Evolutionary conservation across 1,140 invertebrate genomes (phyloP).

Genomic region (Lasioglossum albipes): DNA sequence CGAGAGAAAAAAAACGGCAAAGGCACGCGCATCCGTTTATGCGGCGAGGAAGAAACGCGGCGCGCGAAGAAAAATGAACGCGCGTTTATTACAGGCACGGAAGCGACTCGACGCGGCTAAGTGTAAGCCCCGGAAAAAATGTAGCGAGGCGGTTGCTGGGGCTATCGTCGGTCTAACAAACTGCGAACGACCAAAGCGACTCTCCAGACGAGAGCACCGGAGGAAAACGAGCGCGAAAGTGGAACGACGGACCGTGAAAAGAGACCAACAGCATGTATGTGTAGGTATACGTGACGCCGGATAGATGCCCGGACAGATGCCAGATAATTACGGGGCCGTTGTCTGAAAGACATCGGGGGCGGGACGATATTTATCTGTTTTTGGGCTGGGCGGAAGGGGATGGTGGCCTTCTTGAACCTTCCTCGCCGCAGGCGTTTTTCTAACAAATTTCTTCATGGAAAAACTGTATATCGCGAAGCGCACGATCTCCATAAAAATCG

Average conservation of each 20-base stretch:
- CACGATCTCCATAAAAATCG: too few species aligned
- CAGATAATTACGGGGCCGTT: too few species aligned
- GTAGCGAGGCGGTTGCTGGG: background rate
- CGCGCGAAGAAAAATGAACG: background rate
- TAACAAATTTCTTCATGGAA: too few species aligned
- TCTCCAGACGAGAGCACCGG: background rate
- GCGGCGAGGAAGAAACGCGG: background rate
- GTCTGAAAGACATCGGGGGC: too few species aligned
- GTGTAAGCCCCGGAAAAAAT: slow-evolving; percentile 5
- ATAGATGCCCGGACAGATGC: too few species aligned
- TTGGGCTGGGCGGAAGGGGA: too few species aligned
- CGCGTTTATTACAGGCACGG: background rate
- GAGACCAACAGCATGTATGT: background rate
- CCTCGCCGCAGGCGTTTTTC: too few species aligned
- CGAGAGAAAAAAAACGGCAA: background rate
- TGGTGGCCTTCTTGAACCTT: too few species aligned
- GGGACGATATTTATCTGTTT: too few species aligned
- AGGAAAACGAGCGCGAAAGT: background rate
- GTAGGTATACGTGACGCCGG: background rate
- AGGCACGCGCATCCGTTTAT: background rate
- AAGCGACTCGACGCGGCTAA: background rate
- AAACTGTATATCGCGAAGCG: too few species aligned
- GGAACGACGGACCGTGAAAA: background rate
- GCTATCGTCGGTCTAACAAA: background rate
- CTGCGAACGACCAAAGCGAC: background rate